Evolutionary conservation across 2,113 vertebrate genomes (phyloP).

Genomic region (Mirounga angustirostris): DNA sequence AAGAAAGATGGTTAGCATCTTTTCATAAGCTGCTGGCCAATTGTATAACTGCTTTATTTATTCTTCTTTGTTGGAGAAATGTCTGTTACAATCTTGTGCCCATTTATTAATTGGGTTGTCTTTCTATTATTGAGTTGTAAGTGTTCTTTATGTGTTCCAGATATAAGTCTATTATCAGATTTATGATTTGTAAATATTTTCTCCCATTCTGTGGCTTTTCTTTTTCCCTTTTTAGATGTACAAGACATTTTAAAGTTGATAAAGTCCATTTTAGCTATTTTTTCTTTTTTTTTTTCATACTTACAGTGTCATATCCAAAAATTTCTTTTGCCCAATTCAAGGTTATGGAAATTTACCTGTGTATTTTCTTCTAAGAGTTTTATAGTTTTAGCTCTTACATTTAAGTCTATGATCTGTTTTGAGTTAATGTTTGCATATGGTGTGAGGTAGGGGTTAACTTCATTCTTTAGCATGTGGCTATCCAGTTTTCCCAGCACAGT

Average conservation of each 20-base stretch:
- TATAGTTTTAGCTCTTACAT: background rate
- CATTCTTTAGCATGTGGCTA: background rate
- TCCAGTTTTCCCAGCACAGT: background rate
- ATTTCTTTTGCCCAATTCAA: background rate
- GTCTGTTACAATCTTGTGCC: background rate
- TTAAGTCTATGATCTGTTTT: background rate
- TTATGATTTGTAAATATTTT: background rate
- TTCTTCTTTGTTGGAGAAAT: background rate
- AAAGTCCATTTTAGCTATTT: background rate
- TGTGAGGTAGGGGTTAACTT: background rate
- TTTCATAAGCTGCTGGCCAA: background rate
- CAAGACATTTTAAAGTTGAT: background rate
- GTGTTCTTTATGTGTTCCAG: background rate
- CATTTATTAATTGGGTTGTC: background rate
- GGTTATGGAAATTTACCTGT: background rate
- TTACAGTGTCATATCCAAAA: background rate
- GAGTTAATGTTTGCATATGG: background rate
- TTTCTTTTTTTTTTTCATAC: background rate
- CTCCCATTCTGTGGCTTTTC: background rate
- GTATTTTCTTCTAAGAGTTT: slow-evolving; percentile 1
- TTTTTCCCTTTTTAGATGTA: background rate
- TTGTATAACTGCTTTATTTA: background rate
- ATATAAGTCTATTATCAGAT: background rate
- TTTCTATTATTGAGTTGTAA: background rate
- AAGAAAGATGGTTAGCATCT: background rate